Conservation (phyloP, 1,140 invertebrate genomes). For the Tribolium castaneum region DNA sequence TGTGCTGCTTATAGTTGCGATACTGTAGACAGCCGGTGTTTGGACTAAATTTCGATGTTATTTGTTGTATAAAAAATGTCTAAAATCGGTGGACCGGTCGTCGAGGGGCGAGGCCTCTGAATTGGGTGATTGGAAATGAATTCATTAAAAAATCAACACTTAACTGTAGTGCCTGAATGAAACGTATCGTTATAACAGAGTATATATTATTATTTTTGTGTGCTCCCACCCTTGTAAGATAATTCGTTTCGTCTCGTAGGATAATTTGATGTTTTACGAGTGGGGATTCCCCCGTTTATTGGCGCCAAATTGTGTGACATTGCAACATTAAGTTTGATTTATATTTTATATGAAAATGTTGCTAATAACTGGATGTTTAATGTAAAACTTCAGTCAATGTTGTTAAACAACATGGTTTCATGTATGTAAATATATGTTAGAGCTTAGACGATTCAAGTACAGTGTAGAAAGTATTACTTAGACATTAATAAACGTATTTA, state of each 20-base stretch:
- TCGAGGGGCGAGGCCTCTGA: neutral
- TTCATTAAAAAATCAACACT: conserved; percentile 23
- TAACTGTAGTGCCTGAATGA: conserved; percentile 57
- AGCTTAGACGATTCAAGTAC: conserved; percentile 52
- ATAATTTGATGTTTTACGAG: conserved; percentile 1
- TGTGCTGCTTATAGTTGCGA: conserved; percentile 49
- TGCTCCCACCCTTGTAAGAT: neutral
- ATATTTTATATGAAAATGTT: conserved; percentile 49
- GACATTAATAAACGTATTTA: conserved; percentile 57
- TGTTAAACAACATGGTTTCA: conserved; percentile 55
- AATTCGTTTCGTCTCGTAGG: neutral
- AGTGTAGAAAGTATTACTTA: conserved; percentile 56
- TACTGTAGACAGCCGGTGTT: conserved; percentile 12
- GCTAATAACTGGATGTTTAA: conserved; percentile 51
- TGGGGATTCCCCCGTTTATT: neutral
- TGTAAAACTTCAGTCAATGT: conserved; percentile 56
- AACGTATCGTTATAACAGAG: conserved; percentile 56
- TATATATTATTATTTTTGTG: conserved; percentile 44
- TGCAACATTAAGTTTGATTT: conserved; percentile 43
- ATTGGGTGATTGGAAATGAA: neutral
- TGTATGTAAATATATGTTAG: conserved; percentile 61
- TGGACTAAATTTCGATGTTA: conserved; percentile 24
- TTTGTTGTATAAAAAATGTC: conserved; percentile 18
- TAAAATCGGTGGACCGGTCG: neutral
- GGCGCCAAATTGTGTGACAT: conserved; percentile 23